Percentiles rank a stretch among this genome's conserved stretches.
Evolutionary conservation across 2,113 vertebrate species (phyloP).

Genomic region (Scolopax mira): DNA sequence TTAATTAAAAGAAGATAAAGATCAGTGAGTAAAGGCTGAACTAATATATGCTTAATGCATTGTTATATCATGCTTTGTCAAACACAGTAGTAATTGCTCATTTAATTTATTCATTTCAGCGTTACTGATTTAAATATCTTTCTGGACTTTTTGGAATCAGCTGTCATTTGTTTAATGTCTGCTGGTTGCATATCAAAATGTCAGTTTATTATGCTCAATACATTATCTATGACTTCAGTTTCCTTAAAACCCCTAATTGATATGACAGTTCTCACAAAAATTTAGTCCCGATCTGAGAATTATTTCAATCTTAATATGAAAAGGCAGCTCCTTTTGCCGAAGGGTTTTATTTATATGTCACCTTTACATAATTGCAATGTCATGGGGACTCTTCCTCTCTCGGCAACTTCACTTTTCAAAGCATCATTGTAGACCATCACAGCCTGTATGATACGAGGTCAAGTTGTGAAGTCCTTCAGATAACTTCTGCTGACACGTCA

Average conservation of each 20-base stretch:
- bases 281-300: background rate
- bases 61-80: slow-evolving; percentile 48
- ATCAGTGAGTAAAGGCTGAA: slow-evolving; percentile 47
- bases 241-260: slow-evolving; percentile 47
- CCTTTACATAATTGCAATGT: background rate
- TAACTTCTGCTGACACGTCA: background rate
- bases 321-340: slow-evolving; percentile 15
- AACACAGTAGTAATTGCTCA: slow-evolving; percentile 29
- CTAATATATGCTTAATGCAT: slow-evolving; percentile 40
- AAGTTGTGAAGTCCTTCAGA: background rate
- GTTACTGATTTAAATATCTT: slow-evolving; percentile 18
- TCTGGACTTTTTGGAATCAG: slow-evolving; percentile 12
- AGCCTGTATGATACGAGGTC: background rate
- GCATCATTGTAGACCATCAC: background rate
- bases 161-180: slow-evolving; percentile 7
- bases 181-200: background rate
- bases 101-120: slow-evolving; percentile 34
- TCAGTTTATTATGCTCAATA: background rate
- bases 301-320: background rate
- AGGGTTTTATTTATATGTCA: background rate
- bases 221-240: slow-evolving; percentile 28
- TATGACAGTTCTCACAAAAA: slow-evolving; percentile 26
- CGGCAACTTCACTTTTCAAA: background rate
- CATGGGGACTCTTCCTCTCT: background rate
- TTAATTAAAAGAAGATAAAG: slow-evolving; percentile 56